These are phyloP conservation scores for Periparus ater DNA, from an alignment of 2,797 vertebrate genomes.

Conservation along the genomic window DNA sequence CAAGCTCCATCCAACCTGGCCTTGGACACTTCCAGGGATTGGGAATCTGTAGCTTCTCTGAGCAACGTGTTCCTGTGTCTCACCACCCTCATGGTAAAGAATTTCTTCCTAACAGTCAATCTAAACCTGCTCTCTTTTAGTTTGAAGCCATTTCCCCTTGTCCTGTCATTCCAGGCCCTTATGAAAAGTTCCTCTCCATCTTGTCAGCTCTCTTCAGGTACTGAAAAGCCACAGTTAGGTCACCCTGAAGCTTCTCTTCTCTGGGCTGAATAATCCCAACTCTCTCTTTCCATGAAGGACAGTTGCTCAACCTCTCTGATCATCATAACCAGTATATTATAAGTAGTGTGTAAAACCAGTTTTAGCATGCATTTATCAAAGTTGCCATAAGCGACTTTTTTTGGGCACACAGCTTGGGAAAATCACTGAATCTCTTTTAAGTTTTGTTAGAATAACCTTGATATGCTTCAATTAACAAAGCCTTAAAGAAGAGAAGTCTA, in stretches of 20 bases:
- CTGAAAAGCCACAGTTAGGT: not conserved
- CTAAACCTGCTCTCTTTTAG: not conserved
- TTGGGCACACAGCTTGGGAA: not conserved
- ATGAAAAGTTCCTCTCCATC: not conserved
- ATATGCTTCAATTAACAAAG: not conserved
- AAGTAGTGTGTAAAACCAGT: not conserved
- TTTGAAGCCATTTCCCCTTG: not conserved
- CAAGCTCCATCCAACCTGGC: rapidly evolving
- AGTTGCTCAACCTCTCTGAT: not conserved
- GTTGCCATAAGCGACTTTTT: not conserved
- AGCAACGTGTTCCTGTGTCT: not conserved
- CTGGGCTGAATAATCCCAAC: not conserved
- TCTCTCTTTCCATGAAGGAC: not conserved
- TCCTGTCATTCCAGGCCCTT: not conserved
- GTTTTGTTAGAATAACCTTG: not conserved
- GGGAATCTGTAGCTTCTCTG: not conserved
- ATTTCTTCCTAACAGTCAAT: not conserved
- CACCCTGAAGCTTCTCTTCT: not conserved
- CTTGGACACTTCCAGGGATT: not conserved
- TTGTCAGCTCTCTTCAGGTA: not conserved
- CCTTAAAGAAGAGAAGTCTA: not conserved
- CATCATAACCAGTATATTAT: not conserved
- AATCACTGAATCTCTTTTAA: not conserved
- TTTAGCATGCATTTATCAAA: not conserved
- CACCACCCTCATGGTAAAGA: not conserved